These are phyloP conservation scores for Disparrhopalites patrizii DNA, from an alignment of 2,888 invertebrate species.

Conservation along the genomic window DNA sequence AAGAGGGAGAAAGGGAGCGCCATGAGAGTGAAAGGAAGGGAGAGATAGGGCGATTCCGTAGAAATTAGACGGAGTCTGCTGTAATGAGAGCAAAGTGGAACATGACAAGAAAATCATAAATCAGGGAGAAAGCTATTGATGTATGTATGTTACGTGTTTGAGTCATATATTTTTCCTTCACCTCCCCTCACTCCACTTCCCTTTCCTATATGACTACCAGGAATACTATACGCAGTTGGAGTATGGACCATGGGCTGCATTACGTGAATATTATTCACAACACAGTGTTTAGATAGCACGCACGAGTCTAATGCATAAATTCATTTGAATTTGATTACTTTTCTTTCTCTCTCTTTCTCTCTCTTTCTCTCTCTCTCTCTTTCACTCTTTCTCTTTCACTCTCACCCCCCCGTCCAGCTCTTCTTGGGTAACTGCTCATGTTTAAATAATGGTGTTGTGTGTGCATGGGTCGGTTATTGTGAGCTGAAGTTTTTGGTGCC, in stretches of 20 bases:
- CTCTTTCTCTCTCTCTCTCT: neutral
- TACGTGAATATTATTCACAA: no score
- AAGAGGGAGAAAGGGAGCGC: no score
- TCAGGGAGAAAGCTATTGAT: constrained; percentile 12
- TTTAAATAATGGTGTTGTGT: constrained; percentile 7
- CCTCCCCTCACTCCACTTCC: neutral
- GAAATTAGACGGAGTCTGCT: no score
- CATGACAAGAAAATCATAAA: constrained; percentile 24
- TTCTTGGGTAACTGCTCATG: no score
- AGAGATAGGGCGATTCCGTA: no score
- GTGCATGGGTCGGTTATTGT: no score
- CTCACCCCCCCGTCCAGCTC: neutral
- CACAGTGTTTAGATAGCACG: no score
- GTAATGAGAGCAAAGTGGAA: constrained; percentile 22
- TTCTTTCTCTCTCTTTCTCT: neutral
- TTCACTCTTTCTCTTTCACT: neutral
- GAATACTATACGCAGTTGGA: neutral
- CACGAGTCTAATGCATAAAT: neutral
- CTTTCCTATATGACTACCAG: neutral
- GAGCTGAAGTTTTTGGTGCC: no score
- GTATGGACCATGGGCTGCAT: neutral
- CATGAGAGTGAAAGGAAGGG: no score
- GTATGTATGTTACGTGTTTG: neutral
- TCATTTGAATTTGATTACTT: neutral
- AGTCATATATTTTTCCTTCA: neutral